Percentiles rank a stretch among this genome's conserved stretches.
Conservation (phyloP, 2,797 vertebrate species). For the Argentina silus region DNA sequence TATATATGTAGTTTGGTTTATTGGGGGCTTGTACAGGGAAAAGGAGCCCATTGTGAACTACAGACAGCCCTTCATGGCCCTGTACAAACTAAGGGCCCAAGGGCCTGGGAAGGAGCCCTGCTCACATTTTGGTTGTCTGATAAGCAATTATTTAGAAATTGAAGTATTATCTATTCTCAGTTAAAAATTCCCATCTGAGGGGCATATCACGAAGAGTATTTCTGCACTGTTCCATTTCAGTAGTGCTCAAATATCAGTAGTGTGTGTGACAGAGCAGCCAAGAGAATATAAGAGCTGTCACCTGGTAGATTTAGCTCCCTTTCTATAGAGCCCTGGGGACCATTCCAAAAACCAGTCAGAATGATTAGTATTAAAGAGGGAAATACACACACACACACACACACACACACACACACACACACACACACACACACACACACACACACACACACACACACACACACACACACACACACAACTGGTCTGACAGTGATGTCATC, state of each 20-base stretch:
- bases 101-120: too few relatives aligned
- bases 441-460: conserved; percentile 9
- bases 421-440: conserved; percentile 1
- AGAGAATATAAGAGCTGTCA: conserved; percentile 48
- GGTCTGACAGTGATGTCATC: conserved; percentile 42
- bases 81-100: too few relatives aligned
- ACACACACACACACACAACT: not conserved
- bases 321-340: conserved; percentile 38
- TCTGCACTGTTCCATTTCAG: conserved; percentile 29
- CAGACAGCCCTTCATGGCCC: too few relatives aligned
- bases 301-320: conserved; percentile 37
- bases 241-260: conserved; percentile 27
- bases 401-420: not conserved
- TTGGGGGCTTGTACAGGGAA: not conserved
- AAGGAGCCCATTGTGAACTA: not conserved
- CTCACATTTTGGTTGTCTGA: too few relatives aligned
- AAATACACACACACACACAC: not conserved
- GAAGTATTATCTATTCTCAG: not conserved
- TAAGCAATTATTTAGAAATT: too few relatives aligned
- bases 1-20: not conserved
- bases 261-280: not conserved
- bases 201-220: conserved; percentile 17
- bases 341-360: conserved; percentile 48
- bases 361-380: conserved; percentile 44
- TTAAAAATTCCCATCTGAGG: not conserved